phyloP scores from a whole-genome alignment of 2,113 vertebrate species.

The Sciurus niger region DNA sequence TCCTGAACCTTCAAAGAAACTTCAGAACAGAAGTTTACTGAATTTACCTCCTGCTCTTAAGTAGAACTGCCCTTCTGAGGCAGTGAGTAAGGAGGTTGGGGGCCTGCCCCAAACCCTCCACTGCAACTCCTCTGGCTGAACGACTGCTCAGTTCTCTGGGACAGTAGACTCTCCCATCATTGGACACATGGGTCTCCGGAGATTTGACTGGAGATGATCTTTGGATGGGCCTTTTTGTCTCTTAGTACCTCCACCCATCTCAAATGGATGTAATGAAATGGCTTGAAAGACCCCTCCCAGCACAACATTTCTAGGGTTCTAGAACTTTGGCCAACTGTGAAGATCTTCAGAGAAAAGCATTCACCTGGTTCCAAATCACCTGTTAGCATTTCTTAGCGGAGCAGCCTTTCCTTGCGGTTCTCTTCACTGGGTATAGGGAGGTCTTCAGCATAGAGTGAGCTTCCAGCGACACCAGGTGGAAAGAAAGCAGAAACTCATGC shows the following conservation, averaged over 20 bases:
- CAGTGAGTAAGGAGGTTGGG: background rate
- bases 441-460: background rate
- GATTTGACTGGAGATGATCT: background rate
- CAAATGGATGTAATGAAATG: background rate
- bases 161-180: background rate
- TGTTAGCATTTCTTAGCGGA: background rate
- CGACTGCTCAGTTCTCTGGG: background rate
- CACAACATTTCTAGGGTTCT: background rate
- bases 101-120: too few relatives aligned
- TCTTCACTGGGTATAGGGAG: fast-evolving
- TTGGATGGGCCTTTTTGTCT: background rate
- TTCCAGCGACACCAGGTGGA: constrained; percentile 71
- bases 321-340: background rate
- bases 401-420: background rate
- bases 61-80: background rate
- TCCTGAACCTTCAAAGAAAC: background rate
- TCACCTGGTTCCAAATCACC: background rate
- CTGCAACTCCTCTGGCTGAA: background rate
- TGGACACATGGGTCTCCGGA: background rate
- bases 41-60: background rate
- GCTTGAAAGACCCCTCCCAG: background rate
- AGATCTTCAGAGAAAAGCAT: background rate
- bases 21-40: too few relatives aligned
- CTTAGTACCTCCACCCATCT: background rate
- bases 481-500: background rate